Conservation (phyloP, 53 echinoderm and acorn worm genomes). For the Henricia sp. region DNA sequence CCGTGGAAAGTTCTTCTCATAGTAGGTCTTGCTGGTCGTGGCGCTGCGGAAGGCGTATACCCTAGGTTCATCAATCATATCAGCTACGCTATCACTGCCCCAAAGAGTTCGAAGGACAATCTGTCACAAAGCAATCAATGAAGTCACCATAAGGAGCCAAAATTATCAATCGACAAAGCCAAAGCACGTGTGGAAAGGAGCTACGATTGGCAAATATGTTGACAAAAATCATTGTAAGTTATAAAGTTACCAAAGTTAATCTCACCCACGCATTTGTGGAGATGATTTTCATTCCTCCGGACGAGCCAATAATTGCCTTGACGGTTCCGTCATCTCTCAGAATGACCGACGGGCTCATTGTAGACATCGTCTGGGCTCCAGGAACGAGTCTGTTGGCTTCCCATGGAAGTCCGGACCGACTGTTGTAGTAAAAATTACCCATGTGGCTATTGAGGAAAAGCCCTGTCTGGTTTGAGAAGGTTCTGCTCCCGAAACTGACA, state of each 20-base stretch:
- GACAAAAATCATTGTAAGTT: neutral
- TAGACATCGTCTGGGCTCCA: constrained; percentile 59
- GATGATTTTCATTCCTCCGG: constrained; percentile 70
- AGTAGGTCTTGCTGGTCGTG: constrained; percentile 34
- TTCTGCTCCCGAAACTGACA: constrained; percentile 72
- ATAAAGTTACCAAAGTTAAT: neutral
- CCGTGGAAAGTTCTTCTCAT: constrained; percentile 56
- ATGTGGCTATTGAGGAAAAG: constrained; percentile 75
- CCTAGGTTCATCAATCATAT: constrained; percentile 65
- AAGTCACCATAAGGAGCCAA: no score
- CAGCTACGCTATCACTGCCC: constrained; percentile 35
- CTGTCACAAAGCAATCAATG: no score
- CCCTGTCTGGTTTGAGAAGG: constrained; percentile 68
- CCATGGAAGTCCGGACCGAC: constrained; percentile 53
- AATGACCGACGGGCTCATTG: constrained; percentile 62
- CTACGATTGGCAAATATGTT: neutral
- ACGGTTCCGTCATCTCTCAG: constrained; percentile 56
- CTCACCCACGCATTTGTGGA: constrained; percentile 77
- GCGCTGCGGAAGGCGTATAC: constrained; percentile 58
- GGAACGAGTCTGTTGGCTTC: constrained; percentile 64
- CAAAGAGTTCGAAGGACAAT: constrained; percentile 64
- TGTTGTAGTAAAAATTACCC: constrained; percentile 63
- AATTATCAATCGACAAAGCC: neutral
- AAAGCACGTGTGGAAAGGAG: neutral
- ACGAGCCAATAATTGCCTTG: constrained; percentile 66